These are phyloP conservation scores for Pyrocephalus nanus DNA, from an alignment of 2,797 vertebrate species.

Conservation along the genomic window DNA sequence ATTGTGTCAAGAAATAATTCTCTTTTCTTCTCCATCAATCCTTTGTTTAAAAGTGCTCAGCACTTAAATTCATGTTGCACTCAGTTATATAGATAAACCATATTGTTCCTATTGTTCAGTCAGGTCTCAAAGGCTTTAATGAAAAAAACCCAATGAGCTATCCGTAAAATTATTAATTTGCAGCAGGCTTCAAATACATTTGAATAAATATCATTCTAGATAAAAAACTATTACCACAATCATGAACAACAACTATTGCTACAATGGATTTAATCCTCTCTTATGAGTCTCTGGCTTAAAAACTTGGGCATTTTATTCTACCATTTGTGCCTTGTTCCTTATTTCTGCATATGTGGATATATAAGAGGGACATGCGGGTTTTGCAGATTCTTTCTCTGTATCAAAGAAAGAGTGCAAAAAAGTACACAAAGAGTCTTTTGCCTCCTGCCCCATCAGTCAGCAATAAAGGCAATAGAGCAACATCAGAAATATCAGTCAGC, in stretches of 20 bases:
- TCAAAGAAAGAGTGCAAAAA: neutral
- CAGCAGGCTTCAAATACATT: neutral
- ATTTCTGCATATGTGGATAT: fast-evolving
- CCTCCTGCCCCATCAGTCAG: neutral
- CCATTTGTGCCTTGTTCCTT: neutral
- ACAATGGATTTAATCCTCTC: neutral
- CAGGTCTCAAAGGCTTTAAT: neutral
- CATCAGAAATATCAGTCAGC: neutral
- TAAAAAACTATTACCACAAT: neutral
- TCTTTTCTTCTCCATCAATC: neutral
- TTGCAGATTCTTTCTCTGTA: neutral
- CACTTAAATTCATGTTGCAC: neutral
- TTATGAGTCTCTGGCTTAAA: neutral
- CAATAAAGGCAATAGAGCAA: neutral
- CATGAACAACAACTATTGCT: neutral
- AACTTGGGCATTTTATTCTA: neutral
- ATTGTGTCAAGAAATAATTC: neutral
- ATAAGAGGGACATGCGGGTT: neutral
- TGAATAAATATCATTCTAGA: neutral
- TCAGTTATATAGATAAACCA: neutral
- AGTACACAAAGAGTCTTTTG: neutral
- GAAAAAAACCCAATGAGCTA: neutral
- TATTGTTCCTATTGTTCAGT: neutral
- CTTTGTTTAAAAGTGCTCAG: neutral
- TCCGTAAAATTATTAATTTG: neutral